These are phyloP conservation scores for Felis chaus DNA, from an alignment of 2,113 vertebrate species.

Conservation along the genomic window DNA sequence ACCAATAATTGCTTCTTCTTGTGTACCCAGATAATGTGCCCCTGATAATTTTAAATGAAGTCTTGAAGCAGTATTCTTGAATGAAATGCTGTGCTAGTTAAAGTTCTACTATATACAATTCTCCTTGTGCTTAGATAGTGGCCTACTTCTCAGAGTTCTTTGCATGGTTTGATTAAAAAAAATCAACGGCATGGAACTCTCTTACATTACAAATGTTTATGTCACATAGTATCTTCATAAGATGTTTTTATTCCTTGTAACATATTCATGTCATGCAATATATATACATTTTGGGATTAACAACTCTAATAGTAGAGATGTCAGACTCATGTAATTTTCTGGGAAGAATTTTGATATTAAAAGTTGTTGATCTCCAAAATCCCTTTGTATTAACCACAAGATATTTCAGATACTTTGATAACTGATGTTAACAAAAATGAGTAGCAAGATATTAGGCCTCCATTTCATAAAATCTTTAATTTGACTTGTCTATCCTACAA, in stretches of 20 bases:
- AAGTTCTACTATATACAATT: constrained; percentile 64
- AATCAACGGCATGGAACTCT: neutral
- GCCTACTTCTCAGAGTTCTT: constrained; percentile 81
- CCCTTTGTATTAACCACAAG: neutral
- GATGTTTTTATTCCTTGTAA: constrained; percentile 41
- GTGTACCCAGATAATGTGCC: constrained; percentile 88
- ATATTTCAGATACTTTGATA: neutral
- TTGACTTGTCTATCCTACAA: neutral
- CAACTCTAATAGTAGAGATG: neutral
- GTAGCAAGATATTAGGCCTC: neutral
- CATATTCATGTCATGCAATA: constrained; percentile 24
- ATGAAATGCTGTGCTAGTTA: constrained; percentile 82
- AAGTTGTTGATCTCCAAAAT: neutral
- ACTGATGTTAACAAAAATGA: neutral
- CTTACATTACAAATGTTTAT: neutral
- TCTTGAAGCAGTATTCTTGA: constrained; percentile 84
- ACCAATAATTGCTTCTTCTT: constrained; percentile 90
- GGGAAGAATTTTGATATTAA: neutral
- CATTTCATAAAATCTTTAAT: neutral
- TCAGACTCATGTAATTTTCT: neutral
- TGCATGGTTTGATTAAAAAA: constrained; percentile 51
- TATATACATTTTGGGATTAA: constrained; percentile 12
- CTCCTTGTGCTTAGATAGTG: constrained; percentile 69
- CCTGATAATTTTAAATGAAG: constrained; percentile 89
- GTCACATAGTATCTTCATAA: neutral